phyloP scores from a whole-genome alignment of 92 coral and sea anemone genomes.

The Zoanthus gigantus region DNA sequence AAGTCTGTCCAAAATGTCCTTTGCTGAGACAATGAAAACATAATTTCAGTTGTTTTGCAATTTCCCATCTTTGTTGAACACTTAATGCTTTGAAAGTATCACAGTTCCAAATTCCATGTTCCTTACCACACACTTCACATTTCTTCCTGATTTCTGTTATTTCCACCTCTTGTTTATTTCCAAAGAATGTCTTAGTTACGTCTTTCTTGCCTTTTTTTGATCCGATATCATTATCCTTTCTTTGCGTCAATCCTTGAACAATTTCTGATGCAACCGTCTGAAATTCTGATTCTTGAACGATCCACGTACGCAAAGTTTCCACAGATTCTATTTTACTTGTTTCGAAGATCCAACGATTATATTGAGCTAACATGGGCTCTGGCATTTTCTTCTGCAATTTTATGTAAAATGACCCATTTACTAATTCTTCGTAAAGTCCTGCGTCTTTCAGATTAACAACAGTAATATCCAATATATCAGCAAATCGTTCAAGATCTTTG shows the following conservation, averaged over 20 bases:
- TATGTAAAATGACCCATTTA: too few relatives aligned
- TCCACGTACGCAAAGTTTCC: constrained; percentile 58
- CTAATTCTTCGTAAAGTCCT: too few relatives aligned
- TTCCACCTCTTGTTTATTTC: neutral
- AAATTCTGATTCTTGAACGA: constrained; percentile 68
- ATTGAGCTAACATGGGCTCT: too few relatives aligned
- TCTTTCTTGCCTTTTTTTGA: neutral
- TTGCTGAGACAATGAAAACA: constrained; percentile 18
- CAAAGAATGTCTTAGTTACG: neutral
- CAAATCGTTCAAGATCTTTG: too few relatives aligned
- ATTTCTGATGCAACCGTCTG: constrained; percentile 63
- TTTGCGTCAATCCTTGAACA: constrained; percentile 9
- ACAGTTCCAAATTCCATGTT: constrained; percentile 33
- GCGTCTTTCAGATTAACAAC: too few relatives aligned
- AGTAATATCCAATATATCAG: too few relatives aligned
- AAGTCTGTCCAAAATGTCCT: constrained; percentile 31
- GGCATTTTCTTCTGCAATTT: too few relatives aligned
- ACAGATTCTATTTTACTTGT: constrained; percentile 54
- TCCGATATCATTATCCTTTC: neutral
- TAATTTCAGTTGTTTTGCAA: neutral
- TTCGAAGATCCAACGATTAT: too few relatives aligned
- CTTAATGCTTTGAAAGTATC: constrained; percentile 16
- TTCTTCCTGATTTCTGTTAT: constrained; percentile 31
- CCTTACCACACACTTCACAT: constrained; percentile 4
- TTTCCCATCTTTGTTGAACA: constrained; percentile 1